phyloP scores from a whole-genome alignment of 2,888 invertebrate species.

The Balanococcus diminutus region DNA sequence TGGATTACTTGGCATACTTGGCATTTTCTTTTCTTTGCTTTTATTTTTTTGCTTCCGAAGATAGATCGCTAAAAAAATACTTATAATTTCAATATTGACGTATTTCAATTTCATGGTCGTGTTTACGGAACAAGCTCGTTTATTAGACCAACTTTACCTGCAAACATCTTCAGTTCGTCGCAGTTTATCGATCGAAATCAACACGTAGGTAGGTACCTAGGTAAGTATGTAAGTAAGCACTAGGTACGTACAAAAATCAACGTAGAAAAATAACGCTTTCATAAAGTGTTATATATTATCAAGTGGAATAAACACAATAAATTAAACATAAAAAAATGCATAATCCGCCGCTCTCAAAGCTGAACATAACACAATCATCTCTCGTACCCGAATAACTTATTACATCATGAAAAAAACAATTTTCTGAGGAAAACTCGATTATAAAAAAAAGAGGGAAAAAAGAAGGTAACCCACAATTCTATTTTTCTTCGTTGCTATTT shows the following conservation, averaged over 20 bases:
- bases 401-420: neutral
- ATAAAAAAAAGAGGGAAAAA: neutral
- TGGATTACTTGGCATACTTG: too few relatives aligned
- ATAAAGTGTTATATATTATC: conserved; percentile 17
- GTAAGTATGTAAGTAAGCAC: too few relatives aligned
- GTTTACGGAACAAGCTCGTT: neutral
- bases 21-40: too few relatives aligned
- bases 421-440: neutral
- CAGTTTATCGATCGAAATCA: neutral
- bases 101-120: too few relatives aligned
- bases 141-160: neutral
- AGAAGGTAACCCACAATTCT: neutral
- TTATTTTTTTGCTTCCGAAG: too few relatives aligned
- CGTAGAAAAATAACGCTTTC: neutral
- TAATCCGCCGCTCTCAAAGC: neutral
- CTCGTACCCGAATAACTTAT: neutral
- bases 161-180: neutral
- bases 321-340: conserved; percentile 30
- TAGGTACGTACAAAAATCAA: neutral
- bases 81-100: too few relatives aligned
- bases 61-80: too few relatives aligned
- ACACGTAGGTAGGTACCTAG: too few relatives aligned
- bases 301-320: conserved; percentile 27
- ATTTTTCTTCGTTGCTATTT: neutral
- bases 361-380: neutral